Conservation (phyloP, 2,888 invertebrate genomes). For the Amiota communis region DNA sequence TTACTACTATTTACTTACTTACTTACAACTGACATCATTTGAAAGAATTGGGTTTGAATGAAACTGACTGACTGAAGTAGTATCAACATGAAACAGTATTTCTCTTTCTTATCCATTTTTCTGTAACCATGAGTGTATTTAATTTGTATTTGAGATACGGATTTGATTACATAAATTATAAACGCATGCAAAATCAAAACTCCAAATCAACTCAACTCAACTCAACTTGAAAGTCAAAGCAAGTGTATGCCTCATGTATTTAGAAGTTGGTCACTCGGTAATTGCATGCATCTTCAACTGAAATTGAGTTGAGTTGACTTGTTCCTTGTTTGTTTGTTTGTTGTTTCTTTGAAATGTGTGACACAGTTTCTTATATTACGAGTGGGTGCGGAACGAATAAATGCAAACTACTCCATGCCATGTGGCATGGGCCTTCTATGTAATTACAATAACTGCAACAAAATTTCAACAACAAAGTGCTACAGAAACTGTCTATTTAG, state of each 20-base stretch:
- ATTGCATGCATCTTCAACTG: constrained; percentile 53
- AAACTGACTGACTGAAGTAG: not conserved
- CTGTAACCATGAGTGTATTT: constrained; percentile 37
- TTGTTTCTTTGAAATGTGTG: not conserved
- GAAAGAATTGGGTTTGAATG: not conserved
- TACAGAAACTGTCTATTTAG: constrained; percentile 16
- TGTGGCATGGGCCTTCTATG: constrained; percentile 25
- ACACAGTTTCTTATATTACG: constrained; percentile 19
- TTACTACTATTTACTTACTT: no score
- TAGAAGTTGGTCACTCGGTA: constrained; percentile 9
- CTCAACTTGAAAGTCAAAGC: constrained; percentile 27
- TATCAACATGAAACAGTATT: not conserved
- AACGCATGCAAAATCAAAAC: constrained; percentile 22
- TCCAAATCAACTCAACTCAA: not conserved
- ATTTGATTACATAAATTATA: constrained; percentile 63
- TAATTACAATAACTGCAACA: constrained; percentile 62
- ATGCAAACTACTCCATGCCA: not conserved
- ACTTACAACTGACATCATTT: no score
- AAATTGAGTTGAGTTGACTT: constrained; percentile 1
- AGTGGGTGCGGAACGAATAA: constrained; percentile 23
- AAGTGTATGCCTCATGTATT: not conserved
- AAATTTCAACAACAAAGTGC: constrained; percentile 16
- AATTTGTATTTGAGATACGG: constrained; percentile 42
- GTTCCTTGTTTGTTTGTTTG: not conserved
- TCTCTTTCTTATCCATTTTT: constrained; percentile 5